A percentile compares a stretch with the other conserved stretches of the same genome.
Conservation (phyloP, 2,113 vertebrate genomes). For the Pungitius pungitius region DNA sequence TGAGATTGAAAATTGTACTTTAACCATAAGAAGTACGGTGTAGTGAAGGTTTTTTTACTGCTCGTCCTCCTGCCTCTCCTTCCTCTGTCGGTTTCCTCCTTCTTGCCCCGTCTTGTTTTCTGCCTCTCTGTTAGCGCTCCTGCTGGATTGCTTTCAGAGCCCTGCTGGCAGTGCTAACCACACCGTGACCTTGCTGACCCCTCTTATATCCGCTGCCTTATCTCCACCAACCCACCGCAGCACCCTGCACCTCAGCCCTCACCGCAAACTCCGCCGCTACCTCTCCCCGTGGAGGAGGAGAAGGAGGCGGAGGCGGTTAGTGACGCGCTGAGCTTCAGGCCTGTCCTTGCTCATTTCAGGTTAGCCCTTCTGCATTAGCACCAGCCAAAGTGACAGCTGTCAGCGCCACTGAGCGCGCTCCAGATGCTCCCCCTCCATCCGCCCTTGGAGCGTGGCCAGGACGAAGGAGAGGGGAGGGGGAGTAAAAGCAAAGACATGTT, state of each 20-base stretch:
- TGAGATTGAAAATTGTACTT: neutral
- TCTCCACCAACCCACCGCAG: slow-evolving; percentile 61
- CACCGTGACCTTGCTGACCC: slow-evolving; percentile 72
- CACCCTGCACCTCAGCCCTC: slow-evolving; percentile 53
- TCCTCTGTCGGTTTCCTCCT: slow-evolving; percentile 22
- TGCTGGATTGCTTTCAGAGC: slow-evolving; percentile 67
- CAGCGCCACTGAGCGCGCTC: slow-evolving; percentile 63
- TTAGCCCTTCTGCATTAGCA: slow-evolving; percentile 73
- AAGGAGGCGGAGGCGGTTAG: slow-evolving; percentile 34
- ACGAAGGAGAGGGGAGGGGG: slow-evolving; percentile 10
- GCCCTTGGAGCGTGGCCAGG: slow-evolving; percentile 67
- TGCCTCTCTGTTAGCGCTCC: slow-evolving; percentile 33
- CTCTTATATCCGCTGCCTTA: slow-evolving; percentile 74
- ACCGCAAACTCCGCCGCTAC: slow-evolving; percentile 27
- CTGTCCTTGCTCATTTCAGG: slow-evolving; percentile 74
- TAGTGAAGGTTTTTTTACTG: neutral
- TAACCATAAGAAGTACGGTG: neutral
- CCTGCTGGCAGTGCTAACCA: slow-evolving; percentile 67
- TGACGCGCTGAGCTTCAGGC: slow-evolving; percentile 38
- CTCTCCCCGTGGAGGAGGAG: slow-evolving; percentile 28
- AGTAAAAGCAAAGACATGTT: neutral
- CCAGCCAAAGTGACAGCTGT: slow-evolving; percentile 76
- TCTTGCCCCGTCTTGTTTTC: slow-evolving; percentile 27
- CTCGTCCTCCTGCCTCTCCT: neutral
- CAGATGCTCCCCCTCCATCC: slow-evolving; percentile 50